These are phyloP conservation scores for Agrilus cyanescens DNA, from an alignment of 2,888 invertebrate genomes.

Conservation along the genomic window DNA sequence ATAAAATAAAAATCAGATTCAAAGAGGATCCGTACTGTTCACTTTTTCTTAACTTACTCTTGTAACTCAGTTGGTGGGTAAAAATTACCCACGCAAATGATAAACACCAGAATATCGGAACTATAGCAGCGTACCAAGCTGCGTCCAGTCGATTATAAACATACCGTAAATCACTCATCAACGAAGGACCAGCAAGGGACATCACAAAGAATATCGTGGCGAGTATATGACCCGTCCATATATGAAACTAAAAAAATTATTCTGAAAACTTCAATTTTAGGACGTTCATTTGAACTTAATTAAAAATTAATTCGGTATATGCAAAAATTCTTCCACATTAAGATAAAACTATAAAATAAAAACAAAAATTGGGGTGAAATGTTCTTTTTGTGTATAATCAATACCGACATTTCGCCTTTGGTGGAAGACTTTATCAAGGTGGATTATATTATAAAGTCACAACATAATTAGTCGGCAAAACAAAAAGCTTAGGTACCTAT, in stretches of 20 bases:
- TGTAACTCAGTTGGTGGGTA: slow-evolving; percentile 49
- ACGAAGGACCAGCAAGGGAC: slow-evolving; percentile 48
- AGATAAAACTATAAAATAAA: too few species aligned
- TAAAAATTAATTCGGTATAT: too few species aligned
- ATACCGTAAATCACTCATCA: slow-evolving; percentile 51
- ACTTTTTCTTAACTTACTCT: slow-evolving; percentile 30
- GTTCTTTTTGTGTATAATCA: too few species aligned
- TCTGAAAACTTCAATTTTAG: too few species aligned
- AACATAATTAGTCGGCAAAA: too few species aligned
- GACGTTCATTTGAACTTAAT: too few species aligned
- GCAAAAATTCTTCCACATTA: too few species aligned
- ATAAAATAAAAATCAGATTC: slow-evolving; percentile 2
- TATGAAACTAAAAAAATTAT: slow-evolving; percentile 34
- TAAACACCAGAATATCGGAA: slow-evolving; percentile 56
- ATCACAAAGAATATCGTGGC: slow-evolving; percentile 40
- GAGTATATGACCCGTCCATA: slow-evolving; percentile 45
- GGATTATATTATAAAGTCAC: too few species aligned
- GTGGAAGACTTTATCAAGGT: too few species aligned
- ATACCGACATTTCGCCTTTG: too few species aligned
- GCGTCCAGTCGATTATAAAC: slow-evolving; percentile 50
- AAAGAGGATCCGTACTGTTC: neutral
- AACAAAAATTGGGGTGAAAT: too few species aligned
- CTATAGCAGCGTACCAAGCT: slow-evolving; percentile 56
- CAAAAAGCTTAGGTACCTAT: too few species aligned
- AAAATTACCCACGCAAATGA: slow-evolving; percentile 57